Percentiles rank a stretch among this genome's conserved stretches.
These are phyloP conservation scores for Drosophila willistoni DNA, from an alignment of 1,140 invertebrate genomes.

Conservation along the genomic window DNA sequence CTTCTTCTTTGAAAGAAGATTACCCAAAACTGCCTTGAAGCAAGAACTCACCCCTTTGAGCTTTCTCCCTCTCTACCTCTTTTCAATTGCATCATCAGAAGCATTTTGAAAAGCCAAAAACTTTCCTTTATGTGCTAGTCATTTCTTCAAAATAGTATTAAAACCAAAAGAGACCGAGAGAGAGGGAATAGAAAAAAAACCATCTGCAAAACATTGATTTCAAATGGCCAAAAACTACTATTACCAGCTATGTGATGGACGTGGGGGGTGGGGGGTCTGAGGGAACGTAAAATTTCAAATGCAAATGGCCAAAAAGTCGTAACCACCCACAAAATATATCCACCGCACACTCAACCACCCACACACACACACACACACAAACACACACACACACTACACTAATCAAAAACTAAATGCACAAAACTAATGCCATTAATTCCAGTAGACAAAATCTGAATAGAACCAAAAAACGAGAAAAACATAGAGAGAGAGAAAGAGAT, in stretches of 20 bases:
- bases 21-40: constrained; percentile 6
- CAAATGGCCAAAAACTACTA: constrained; percentile 26
- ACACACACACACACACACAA: constrained; percentile 29
- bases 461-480: constrained; percentile 6
- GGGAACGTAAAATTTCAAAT: constrained; percentile 33
- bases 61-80: background rate
- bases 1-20: constrained; percentile 10
- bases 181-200: constrained; percentile 25
- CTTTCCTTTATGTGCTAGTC: constrained; percentile 17
- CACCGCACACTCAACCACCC: constrained; percentile 18
- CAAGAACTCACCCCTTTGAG: background rate
- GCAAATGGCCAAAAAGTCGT: constrained; percentile 48
- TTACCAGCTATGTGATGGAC: constrained; percentile 20
- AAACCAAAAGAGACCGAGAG: background rate
- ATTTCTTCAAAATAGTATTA: constrained; percentile 16
- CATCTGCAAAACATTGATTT: constrained; percentile 57
- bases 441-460: constrained; percentile 77
- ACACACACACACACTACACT: constrained; percentile 43
- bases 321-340: constrained; percentile 5
- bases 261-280: background rate
- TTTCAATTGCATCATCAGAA: constrained; percentile 13
- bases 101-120: constrained; percentile 13
- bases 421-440: constrained; percentile 81
- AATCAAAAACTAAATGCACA: constrained; percentile 80
- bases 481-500: background rate